phyloP scores from a whole-genome alignment of 1,140 invertebrate genomes.

The Coptotermes formosanus region DNA sequence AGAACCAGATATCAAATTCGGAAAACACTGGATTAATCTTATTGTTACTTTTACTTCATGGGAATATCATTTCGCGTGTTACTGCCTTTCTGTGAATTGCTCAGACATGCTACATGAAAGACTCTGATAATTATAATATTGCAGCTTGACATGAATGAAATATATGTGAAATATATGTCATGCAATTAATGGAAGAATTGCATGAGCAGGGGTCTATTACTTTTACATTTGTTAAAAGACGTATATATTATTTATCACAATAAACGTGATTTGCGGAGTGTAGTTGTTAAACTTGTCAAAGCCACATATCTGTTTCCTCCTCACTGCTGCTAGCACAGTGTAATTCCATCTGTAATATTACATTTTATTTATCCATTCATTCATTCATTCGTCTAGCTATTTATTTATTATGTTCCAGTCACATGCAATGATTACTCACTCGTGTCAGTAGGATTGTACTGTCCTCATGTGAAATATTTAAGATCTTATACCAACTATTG shows the following conservation, averaged over 20 bases:
- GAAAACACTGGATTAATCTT: not conserved
- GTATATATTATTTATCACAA: not conserved
- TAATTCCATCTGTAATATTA: no score
- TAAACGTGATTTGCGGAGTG: not conserved
- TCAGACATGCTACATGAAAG: not conserved
- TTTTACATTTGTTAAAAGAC: constrained; percentile 1
- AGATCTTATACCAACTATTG: no score
- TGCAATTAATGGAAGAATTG: not conserved
- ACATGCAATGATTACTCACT: no score
- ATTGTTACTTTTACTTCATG: not conserved
- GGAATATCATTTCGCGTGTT: not conserved
- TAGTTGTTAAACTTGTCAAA: no score
- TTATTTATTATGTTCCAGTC: no score
- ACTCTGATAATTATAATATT: not conserved
- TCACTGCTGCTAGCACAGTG: no score
- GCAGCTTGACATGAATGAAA: not conserved
- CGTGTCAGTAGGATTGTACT: no score
- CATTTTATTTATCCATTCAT: no score
- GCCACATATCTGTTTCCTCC: no score
- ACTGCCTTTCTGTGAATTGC: not conserved
- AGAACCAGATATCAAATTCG: not conserved
- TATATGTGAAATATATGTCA: not conserved
- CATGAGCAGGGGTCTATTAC: not conserved
- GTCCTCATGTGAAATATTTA: no score
- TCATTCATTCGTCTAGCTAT: no score